A percentile compares a stretch with the other conserved stretches of the same genome.
Conservation (phyloP, 2,113 vertebrate genomes). For the Desmodus rotundus region DNA sequence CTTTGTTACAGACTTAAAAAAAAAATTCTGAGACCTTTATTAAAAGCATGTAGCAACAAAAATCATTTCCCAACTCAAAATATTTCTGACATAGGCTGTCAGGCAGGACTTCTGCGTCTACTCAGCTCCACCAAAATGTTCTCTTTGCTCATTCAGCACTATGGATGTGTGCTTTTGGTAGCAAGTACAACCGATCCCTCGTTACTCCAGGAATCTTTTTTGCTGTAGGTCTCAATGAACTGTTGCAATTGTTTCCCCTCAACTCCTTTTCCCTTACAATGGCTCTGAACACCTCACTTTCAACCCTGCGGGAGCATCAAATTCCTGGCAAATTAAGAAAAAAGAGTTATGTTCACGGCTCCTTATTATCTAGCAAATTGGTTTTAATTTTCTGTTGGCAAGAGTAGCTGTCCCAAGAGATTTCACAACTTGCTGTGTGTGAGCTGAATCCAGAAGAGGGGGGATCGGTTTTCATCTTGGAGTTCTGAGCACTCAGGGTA, state of each 20-base stretch:
- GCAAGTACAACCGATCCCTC: neutral
- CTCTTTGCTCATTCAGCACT: neutral
- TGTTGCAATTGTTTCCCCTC: neutral
- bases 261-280: neutral
- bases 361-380: conserved; percentile 76
- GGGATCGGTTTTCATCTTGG: conserved; percentile 20
- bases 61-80: neutral
- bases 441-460: conserved; percentile 72
- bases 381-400: conserved; percentile 81
- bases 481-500: conserved; percentile 31
- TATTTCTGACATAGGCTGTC: neutral
- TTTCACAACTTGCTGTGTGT: conserved; percentile 65
- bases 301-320: conserved; percentile 66
- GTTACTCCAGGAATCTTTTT: neutral
- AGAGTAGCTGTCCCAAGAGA: conserved; percentile 63
- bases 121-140: neutral
- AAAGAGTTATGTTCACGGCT: conserved; percentile 72
- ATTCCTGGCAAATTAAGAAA: conserved; percentile 73
- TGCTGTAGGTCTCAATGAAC: neutral
- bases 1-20: neutral
- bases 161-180: neutral
- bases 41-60: neutral
- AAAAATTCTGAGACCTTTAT: neutral
- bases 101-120: neutral
- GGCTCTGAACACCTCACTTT: conserved; percentile 56